Conservation (phyloP, 2,797 vertebrate species). For the Coendou prehensilis region DNA sequence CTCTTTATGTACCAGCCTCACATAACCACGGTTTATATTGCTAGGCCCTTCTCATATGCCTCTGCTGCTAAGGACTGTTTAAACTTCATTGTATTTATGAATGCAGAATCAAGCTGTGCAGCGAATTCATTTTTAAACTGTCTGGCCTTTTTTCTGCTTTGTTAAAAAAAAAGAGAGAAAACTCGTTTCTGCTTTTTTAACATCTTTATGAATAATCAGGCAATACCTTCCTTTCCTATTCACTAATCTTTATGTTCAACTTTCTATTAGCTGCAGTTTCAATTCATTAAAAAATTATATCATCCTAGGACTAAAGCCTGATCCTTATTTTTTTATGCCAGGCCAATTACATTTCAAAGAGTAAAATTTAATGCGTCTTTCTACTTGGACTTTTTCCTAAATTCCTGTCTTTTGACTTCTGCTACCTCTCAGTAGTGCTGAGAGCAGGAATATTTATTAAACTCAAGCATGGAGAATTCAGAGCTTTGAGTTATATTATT, state of each 20-base stretch:
- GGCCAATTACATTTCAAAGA: constrained; percentile 71
- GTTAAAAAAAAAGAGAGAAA: constrained; percentile 32
- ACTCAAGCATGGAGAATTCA: background rate
- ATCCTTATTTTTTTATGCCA: constrained; percentile 69
- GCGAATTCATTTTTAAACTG: constrained; percentile 72
- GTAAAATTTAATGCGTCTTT: constrained; percentile 45
- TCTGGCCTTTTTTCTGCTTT: constrained; percentile 61
- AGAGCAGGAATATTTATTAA: constrained; percentile 61
- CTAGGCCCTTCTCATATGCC: background rate
- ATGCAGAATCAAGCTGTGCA: constrained; percentile 65
- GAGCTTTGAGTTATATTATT: background rate
- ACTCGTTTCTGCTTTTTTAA: constrained; percentile 55
- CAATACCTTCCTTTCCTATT: constrained; percentile 9
- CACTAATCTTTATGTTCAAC: constrained; percentile 62
- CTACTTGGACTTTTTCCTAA: constrained; percentile 53
- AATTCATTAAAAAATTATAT: constrained; percentile 79
- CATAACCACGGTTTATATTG: background rate
- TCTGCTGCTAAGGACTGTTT: constrained; percentile 43
- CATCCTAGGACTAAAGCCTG: constrained; percentile 47
- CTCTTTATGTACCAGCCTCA: background rate
- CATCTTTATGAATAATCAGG: constrained; percentile 73
- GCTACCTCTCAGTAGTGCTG: background rate
- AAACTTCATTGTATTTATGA: constrained; percentile 64
- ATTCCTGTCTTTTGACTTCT: constrained; percentile 22
- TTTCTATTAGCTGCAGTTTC: constrained; percentile 73